Base-by-base conservation (phyloP, 2,888 invertebrate species). In the Acronicta aceris region DNA sequence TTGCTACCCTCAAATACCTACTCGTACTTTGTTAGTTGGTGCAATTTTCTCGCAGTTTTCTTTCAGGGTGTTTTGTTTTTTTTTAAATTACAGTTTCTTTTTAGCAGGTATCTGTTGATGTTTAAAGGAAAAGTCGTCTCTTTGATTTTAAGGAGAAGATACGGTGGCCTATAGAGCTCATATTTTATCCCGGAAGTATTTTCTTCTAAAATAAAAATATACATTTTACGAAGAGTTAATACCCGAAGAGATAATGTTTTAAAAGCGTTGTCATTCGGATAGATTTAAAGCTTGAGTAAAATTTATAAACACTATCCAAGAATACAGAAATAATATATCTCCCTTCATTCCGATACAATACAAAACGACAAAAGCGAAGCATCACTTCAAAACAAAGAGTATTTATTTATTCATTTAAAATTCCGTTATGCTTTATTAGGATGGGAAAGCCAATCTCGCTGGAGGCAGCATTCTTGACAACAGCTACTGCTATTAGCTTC, bases 391-490 rank as follows among this genome's bases (percentile, higher is more conserved):
- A 40, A 65, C 16, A 16, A 64, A 70, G 33, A 33, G 62, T 59
- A 65, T 64, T 69, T 64, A 57, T 56, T 61, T 45, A 42, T 59
- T 48, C 56, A 49, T 72, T 56, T 73, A 70, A 82, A 79, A 81
- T 72, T 79, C 57, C 71, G 67, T 78, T 76, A 81, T 81, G 79
- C 79, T 80, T 80, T 83, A 79, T 76, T 79, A 63, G 73, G 61
- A 72, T 78, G 72, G 76, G 78, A 83, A 86, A 79, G 81, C 81
- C 84, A 83, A 83, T 86, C 84, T 81, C 71, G 80, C 81, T 74
- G 79, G 74, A 83, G 83, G 65, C 77, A 73, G 77, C 79, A 87
- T 88, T 87, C 87, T 78, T 81, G 74, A 70, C 60, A 67, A 72
- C 75, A 78, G 73, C 82, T 15, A 33, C 47, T 81, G 80, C 84